Base-by-base conservation (phyloP, 2,888 invertebrate species). In the Eumerus sabulonum region DNA sequence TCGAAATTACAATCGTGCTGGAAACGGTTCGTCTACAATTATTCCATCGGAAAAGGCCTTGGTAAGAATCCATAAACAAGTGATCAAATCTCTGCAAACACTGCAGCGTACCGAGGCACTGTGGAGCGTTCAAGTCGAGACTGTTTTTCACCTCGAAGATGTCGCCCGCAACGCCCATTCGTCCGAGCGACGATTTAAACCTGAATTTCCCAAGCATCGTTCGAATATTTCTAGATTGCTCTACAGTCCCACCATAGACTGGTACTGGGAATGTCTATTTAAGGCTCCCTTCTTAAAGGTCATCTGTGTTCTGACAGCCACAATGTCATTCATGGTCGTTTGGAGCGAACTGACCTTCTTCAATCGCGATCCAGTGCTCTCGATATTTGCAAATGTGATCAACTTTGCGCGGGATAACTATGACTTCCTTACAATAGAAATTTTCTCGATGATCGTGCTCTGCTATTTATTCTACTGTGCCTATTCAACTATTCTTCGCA, bases 311-410 rank as follows among this genome's bases (percentile, higher is more conserved):
- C 84, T 93, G 11, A 92, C 96, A 0, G 94, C 93, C 1, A 88
- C 93, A 44, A 91, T 99, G 88, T 98, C 98, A 0, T 90, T 95
- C 18, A 93, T 95, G 86, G 97, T 99, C 36, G 96, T 99, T n/a
- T 98, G 99, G 98, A 99, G 98, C 0, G 99, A 99, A 90, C 93
- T 99, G 85, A 98, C 99, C 0, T 99, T 99, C 90, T 99, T 99
- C 90, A 95, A 95, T 86, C 94, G 95, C 85, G 90, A 92, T 18
- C 99, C 99, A 0, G 96, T 98, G 17, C 91, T 99, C 1, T 99
- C 99, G 0, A 92, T 99, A 82, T 99, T 99, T 89, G 99, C 99
- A n/a, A 93, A 95, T 82, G 94, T 99, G 84, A 93, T 99, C 18
- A 93, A 95, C 84, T 90, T 94, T 42, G 96, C 98, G 12, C 94